Evolutionary conservation across 2,888 invertebrate species (phyloP), one percentile per base, ranked within the genome.

Genomic region (Neuroscelio doddi): DNA sequence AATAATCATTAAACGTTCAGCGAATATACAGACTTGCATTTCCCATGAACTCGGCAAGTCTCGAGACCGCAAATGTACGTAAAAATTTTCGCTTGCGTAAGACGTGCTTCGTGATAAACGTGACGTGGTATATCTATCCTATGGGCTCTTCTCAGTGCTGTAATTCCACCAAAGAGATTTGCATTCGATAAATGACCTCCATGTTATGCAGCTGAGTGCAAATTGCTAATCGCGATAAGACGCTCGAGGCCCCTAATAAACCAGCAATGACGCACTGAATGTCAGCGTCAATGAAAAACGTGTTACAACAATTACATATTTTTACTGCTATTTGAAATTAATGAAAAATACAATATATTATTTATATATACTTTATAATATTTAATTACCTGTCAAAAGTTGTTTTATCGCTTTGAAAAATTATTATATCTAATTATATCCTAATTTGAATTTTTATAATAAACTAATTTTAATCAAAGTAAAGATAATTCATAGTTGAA

Each of bases 31-130:
- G 32, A 29, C 42, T 44, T 36, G 26, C 52, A 52, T 59, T 59
- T 59, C 59, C 59, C 59, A 59, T 59, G 59, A 53, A 61, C 61
- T 61, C 61, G 36, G 57, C 49, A 57, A 56, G 47, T 47, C 41
- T 16, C 46, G 47, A 47, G 26, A 29, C 47, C 34, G 50, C 15
- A 12, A 45, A 16, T 32, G 16, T 27, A 14, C 42, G 21, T 17
- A 59, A 30, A 42, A 59, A 21, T 29, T 24, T 10, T n/a, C 16
- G 52, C 32, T 59, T 59, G 47, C 59, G 59, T 53, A 59, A 59
- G 34, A 47, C 52, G 1, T 46, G 41, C 59, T 41, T 47, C 52
- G 59, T 59, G 59, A 59, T 59, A 47, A 59, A 59, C 59, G 59
- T 59, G 52, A 59, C 47, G 52, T 34, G 50, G 45, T 29, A 36